A percentile compares a stretch with the other conserved stretches of the same genome.
Conservation (phyloP, 2,888 invertebrate species). For the Dryobota labecula region DNA sequence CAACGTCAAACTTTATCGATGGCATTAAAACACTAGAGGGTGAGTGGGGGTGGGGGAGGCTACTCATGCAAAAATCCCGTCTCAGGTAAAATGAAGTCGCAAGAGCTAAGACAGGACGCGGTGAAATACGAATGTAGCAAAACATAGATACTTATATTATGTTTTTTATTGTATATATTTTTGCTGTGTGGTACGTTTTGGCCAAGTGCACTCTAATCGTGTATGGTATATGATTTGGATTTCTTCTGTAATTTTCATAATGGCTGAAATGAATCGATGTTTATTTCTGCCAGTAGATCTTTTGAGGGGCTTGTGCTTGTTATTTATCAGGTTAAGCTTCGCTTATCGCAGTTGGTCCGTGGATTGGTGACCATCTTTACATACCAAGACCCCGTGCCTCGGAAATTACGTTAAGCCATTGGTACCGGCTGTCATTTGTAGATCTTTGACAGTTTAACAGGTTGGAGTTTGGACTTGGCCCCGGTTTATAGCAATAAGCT, state of each 20-base stretch:
- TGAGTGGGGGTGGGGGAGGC: conserved; percentile 71
- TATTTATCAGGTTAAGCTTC: no score
- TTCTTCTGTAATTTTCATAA: background rate
- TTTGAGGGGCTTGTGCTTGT: no score
- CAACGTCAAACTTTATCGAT: conserved; percentile 58
- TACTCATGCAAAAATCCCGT: conserved; percentile 80
- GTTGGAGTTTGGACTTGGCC: no score
- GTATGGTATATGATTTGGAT: background rate
- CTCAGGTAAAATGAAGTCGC: conserved; percentile 80
- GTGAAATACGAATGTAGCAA: conserved; percentile 70
- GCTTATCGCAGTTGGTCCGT: no score
- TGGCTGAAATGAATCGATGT: no score
- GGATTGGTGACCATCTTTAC: no score
- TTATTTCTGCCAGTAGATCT: no score
- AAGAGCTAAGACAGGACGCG: conserved; percentile 73
- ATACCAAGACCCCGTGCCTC: no score
- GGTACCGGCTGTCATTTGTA: no score
- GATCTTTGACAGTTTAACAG: no score
- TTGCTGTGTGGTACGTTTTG: conserved; percentile 53
- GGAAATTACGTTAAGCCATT: no score
- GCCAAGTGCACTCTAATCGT: conserved; percentile 13
- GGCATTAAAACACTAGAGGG: conserved; percentile 66
- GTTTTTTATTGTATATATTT: conserved; percentile 50
- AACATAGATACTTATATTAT: conserved; percentile 65
- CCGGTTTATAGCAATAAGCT: no score